Percentiles rank a stretch among this genome's conserved stretches.
These are phyloP conservation scores for Chamaea fasciata DNA, from an alignment of 2,113 vertebrate genomes.

Conservation along the genomic window DNA sequence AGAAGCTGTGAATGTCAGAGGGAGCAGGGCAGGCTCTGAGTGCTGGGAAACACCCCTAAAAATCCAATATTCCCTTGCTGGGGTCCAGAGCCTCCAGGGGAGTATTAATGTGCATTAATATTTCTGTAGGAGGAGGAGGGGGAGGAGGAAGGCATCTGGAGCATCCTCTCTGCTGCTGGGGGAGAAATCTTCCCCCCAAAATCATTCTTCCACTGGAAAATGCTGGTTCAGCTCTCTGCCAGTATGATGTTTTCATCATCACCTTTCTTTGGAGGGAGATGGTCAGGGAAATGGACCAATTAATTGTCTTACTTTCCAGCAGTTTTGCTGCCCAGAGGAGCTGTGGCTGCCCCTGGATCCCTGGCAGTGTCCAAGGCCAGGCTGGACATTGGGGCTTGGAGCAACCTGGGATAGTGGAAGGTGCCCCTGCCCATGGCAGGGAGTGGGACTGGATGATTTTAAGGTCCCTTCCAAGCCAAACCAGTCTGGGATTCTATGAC, in stretches of 20 bases:
- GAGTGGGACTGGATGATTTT: neutral
- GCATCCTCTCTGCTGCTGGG: neutral
- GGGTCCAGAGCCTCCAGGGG: neutral
- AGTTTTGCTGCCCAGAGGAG: neutral
- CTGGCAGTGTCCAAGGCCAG: neutral
- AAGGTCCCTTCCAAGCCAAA: neutral
- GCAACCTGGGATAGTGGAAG: accelerated
- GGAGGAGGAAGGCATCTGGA: neutral
- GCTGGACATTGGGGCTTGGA: accelerated
- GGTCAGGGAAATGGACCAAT: neutral
- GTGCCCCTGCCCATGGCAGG: neutral
- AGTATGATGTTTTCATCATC: neutral
- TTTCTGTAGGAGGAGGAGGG: neutral
- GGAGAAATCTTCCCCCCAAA: neutral
- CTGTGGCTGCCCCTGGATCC: neutral
- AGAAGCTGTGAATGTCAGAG: neutral
- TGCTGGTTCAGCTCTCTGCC: neutral
- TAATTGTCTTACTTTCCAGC: neutral
- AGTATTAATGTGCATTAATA: neutral
- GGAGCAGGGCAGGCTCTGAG: neutral
- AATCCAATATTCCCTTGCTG: neutral
- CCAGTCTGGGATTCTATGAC: neutral
- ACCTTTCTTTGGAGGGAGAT: neutral
- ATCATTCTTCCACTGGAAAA: neutral
- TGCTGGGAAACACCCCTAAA: neutral